Base-by-base conservation (phyloP, 1,140 invertebrate species). In the Maconellicoccus hirsutus region DNA sequence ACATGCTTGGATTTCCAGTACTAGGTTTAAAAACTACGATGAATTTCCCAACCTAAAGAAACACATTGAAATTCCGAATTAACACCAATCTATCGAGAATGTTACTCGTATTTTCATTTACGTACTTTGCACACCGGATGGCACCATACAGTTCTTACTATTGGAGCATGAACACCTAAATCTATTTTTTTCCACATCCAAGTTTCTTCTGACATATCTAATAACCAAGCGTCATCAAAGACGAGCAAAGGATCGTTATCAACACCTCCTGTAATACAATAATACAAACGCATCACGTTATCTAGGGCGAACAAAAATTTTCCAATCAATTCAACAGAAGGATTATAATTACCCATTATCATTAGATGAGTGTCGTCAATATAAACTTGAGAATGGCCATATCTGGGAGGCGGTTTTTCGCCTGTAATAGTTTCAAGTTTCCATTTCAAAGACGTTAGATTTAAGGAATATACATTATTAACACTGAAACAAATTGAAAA, bases 381-480 rank as follows among this genome's bases (percentile, higher is more conserved):
- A 16, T 73, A 72, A 26, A 83, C 82, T 77, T 87, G 86, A 59
- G 84, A 83, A 63, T 86, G 85, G 3, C 84, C 84, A 78, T 84
- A 86, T 69, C 95, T 81, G 29, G 90, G 86, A 39, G 84, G 82
- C 21, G 94, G 94, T 75, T 87, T 88, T 16, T 84, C 80, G 70
- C 83, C 85, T 63, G 85, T 84, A 70, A 84, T 83, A 75, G 84
- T 78, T 76, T 86, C 89, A 76, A 91, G 87, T 74, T 84, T 84
- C 94, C 94, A 97, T 70, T 78, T 82, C 74, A 86, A 84, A 29
- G 85, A 86, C 10, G 84, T 82, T 73, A 97, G 82, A 83, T 97
- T 87, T 73, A 95, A 86, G 70, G 91, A 88, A 92, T 93, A 96
- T 2, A 96, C 81, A 78, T 94, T 90, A 84, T 94, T 96, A 22